phyloP scores from a whole-genome alignment of 1,140 invertebrate genomes.

The Tribolium madens region DNA sequence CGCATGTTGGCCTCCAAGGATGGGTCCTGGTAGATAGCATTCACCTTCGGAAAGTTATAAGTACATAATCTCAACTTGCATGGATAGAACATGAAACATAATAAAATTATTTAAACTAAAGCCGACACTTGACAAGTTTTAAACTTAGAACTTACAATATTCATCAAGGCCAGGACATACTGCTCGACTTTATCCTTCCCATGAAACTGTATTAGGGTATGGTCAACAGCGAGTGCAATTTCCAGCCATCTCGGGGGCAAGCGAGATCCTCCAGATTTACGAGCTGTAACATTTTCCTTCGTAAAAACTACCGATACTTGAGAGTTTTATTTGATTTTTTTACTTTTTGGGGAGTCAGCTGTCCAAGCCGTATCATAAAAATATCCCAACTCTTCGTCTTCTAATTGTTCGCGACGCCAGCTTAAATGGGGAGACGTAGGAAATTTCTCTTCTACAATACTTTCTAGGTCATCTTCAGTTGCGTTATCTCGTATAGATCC shows the following conservation, averaged over 20 bases:
- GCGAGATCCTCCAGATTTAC: slow-evolving; percentile 39
- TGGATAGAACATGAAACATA: background rate
- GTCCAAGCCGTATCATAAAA: slow-evolving; percentile 67
- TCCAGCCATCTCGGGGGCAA: slow-evolving; percentile 72
- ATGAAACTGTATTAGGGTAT: slow-evolving; percentile 78
- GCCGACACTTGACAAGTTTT: background rate
- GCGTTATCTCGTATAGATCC: slow-evolving; percentile 53
- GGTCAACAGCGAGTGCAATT: slow-evolving; percentile 77
- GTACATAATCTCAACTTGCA: background rate
- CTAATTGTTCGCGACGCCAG: slow-evolving; percentile 50
- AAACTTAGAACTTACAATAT: slow-evolving; percentile 74
- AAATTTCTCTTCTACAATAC: background rate
- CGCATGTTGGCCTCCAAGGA: slow-evolving; percentile 76
- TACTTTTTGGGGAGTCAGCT: slow-evolving; percentile 50
- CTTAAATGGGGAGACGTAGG: background rate
- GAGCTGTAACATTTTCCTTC: slow-evolving; percentile 43
- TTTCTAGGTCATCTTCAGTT: slow-evolving; percentile 51
- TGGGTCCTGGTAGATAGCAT: slow-evolving; percentile 78
- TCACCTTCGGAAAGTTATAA: slow-evolving; percentile 69
- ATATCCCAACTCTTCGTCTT: slow-evolving; percentile 66
- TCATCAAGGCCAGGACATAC: slow-evolving; percentile 81
- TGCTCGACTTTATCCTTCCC: slow-evolving; percentile 74
- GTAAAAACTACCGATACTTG: background rate
- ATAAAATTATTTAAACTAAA: background rate
- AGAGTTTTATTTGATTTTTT: background rate